Percentiles rank a stretch among this genome's conserved stretches.
Conservation (phyloP, 1,140 invertebrate genomes). For the Tetranychus urticae region DNA sequence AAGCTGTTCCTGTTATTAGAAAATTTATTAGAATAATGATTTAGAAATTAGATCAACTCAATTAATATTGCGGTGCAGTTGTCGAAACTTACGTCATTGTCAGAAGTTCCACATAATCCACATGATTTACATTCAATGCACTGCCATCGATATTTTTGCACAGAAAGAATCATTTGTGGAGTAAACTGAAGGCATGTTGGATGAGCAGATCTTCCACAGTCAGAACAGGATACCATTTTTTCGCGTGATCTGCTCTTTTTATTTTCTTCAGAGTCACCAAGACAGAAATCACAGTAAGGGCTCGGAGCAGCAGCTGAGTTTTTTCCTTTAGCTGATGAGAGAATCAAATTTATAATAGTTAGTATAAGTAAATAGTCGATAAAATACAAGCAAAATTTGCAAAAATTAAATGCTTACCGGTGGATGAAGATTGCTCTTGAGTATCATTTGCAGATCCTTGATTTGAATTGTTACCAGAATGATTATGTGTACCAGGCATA, state of each 20-base stretch:
- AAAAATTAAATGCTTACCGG: no score
- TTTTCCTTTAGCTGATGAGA: neutral
- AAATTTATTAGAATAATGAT: neutral
- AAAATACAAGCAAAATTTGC: no score
- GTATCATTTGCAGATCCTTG: no score
- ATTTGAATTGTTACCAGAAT: no score
- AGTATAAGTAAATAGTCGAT: no score
- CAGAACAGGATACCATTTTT: conserved; percentile 86
- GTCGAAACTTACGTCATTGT: conserved; percentile 77
- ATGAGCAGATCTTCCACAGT: conserved; percentile 91
- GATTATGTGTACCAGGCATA: no score
- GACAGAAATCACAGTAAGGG: conserved; percentile 92
- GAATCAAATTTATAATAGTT: neutral
- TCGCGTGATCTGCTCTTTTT: conserved; percentile 89
- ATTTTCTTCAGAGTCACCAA: conserved; percentile 78
- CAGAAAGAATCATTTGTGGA: conserved; percentile 90
- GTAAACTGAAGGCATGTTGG: conserved; percentile 94
- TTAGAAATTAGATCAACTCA: neutral
- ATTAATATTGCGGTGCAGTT: neutral
- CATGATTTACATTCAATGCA: conserved; percentile 99
- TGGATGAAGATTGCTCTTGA: no score
- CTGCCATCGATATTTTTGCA: conserved; percentile 95
- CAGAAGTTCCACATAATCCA: conserved; percentile 91
- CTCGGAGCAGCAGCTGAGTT: conserved; percentile 36
- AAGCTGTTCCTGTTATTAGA: conserved; percentile 55